These are phyloP conservation scores for Neocrepidodera transversa DNA, from an alignment of 2,888 invertebrate species.

Conservation along the genomic window DNA sequence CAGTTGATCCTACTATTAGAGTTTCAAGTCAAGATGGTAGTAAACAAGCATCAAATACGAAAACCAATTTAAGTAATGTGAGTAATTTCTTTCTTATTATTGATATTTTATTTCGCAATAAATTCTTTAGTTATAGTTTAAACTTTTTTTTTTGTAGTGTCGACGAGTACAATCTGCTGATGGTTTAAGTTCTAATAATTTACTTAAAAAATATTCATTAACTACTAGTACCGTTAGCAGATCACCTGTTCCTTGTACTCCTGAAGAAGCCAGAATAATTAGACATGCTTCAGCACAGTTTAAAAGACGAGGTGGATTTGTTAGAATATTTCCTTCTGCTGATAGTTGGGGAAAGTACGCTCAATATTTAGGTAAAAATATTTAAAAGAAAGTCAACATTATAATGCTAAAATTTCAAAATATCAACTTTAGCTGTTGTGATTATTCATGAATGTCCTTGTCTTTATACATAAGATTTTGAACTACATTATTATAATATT, in stretches of 20 bases:
- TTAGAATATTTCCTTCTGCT: constrained; percentile 87
- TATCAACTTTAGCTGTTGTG: too few relatives aligned
- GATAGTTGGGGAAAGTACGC: constrained; percentile 88
- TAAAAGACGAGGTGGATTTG: constrained; percentile 84
- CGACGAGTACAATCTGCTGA: constrained; percentile 79
- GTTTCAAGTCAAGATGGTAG: constrained; percentile 34
- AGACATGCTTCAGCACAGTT: constrained; percentile 80
- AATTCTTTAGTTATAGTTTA: too few relatives aligned
- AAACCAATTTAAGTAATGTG: constrained; percentile 56
- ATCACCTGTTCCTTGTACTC: constrained; percentile 63
- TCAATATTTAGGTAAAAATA: constrained; percentile 70
- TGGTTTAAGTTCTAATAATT: constrained; percentile 60
- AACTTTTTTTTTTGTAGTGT: constrained; percentile 63
- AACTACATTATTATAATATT: too few relatives aligned
- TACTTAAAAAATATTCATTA: constrained; percentile 51
- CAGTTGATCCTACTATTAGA: constrained; percentile 72
- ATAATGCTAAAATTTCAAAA: too few relatives aligned
- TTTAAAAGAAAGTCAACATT: too few relatives aligned
- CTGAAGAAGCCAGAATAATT: constrained; percentile 81
- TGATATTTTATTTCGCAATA: background rate
- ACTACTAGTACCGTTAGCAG: constrained; percentile 47
- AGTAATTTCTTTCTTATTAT: constrained; percentile 30
- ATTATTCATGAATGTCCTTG: too few relatives aligned
- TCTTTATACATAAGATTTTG: too few relatives aligned
- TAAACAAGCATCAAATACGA: constrained; percentile 39